Evolutionary conservation across 1,140 invertebrate genomes (phyloP).

Genomic region (Sogatella furcifera): DNA sequence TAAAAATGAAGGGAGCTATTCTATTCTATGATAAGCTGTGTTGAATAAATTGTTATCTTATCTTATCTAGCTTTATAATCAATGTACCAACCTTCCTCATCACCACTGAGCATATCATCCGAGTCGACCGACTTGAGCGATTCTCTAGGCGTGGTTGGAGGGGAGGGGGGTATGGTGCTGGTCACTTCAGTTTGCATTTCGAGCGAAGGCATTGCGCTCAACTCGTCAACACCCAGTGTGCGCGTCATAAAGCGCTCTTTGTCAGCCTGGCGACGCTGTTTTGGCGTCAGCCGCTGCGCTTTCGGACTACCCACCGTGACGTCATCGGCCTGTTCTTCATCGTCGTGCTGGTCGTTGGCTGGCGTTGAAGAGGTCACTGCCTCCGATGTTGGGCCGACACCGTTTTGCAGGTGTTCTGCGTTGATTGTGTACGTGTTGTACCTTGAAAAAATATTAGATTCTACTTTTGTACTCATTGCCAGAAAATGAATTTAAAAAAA

Average conservation of each 20-base stretch:
- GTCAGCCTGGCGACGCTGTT: slow-evolving; percentile 47
- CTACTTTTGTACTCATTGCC: no score
- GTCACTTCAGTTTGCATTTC: not conserved
- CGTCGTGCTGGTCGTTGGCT: no score
- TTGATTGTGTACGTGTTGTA: slow-evolving; percentile 27
- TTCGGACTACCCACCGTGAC: not conserved
- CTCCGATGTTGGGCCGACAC: not conserved
- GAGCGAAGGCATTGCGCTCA: not conserved
- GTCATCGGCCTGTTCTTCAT: not conserved
- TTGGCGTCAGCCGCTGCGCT: slow-evolving; percentile 43
- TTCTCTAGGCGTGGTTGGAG: no score
- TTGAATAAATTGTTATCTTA: no score
- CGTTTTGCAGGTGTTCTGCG: slow-evolving; percentile 5
- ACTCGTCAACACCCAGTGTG: slow-evolving; percentile 28
- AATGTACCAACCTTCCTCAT: no score
- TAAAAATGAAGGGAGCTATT: no score
- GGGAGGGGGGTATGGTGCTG: not conserved
- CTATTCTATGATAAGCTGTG: no score
- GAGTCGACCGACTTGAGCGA: no score
- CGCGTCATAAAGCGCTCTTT: slow-evolving; percentile 51
- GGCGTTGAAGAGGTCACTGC: slow-evolving; percentile 6
- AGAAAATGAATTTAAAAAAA: no score
- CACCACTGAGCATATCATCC: no score
- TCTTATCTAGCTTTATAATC: no score
- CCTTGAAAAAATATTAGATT: no score